Conservation (phyloP, 2,797 vertebrate genomes). For the Champsocephalus gunnari region DNA sequence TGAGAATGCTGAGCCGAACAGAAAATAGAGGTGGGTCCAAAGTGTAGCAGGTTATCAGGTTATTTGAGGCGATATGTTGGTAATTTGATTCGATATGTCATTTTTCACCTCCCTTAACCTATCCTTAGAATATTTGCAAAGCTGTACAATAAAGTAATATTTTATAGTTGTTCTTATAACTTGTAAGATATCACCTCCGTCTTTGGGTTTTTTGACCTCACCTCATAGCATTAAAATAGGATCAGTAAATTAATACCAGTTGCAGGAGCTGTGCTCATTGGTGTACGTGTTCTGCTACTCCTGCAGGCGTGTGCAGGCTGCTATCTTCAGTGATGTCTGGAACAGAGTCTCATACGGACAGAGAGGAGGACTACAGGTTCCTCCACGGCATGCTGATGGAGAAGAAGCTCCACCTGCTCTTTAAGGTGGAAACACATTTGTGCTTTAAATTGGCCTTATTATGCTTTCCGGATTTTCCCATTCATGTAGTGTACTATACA, state of each 20-base stretch:
- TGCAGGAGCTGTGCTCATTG: conserved; percentile 14
- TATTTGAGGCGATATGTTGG: not conserved
- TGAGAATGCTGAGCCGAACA: conserved; percentile 54
- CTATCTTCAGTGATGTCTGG: conserved; percentile 89
- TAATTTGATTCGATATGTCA: not conserved
- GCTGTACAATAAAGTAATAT: conserved; percentile 5
- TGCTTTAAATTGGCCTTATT: too few species aligned
- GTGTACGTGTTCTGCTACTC: conserved; percentile 40
- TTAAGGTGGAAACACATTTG: conserved; percentile 79
- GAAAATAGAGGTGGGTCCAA: conserved; percentile 54
- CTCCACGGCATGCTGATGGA: conserved; percentile 95
- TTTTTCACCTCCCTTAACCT: not conserved
- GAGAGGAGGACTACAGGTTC: conserved; percentile 95
- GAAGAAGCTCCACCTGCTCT: conserved; percentile 95
- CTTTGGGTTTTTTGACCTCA: conserved; percentile 33
- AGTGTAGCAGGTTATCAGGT: not conserved
- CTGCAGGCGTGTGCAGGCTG: conserved; percentile 88
- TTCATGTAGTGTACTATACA: too few species aligned
- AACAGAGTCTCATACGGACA: conserved; percentile 89
- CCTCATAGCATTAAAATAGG: conserved; percentile 21
- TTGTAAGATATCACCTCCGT: conserved; percentile 47
- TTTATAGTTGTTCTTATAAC: conserved; percentile 3
- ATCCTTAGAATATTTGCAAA: not conserved
- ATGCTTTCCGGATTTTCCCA: too few species aligned
- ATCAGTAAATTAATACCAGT: conserved; percentile 31